Conservation (phyloP, 2,888 invertebrate genomes). For the Agrochola lota region DNA sequence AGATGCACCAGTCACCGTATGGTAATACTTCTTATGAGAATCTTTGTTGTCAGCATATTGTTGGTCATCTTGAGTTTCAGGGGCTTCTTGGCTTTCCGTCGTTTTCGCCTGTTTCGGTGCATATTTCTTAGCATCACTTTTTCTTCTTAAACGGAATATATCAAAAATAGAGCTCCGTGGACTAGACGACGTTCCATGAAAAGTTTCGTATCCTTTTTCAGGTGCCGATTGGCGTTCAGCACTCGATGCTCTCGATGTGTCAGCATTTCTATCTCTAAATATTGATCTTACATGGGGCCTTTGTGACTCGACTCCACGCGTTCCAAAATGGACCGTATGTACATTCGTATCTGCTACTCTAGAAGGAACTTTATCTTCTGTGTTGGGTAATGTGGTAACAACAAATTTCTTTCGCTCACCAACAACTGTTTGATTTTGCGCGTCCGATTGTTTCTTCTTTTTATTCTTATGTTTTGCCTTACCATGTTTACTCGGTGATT, state of each 20-base stretch:
- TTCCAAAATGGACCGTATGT: conserved; percentile 89
- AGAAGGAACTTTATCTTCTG: conserved; percentile 82
- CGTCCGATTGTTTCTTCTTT: conserved; percentile 83
- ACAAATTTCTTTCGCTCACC: conserved; percentile 86
- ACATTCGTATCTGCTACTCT: conserved; percentile 83
- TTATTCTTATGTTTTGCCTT: conserved; percentile 86
- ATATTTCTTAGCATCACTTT: conserved; percentile 87
- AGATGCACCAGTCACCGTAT: conserved; percentile 88
- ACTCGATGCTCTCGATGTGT: conserved; percentile 84
- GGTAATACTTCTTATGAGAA: conserved; percentile 88
- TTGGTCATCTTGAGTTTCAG: conserved; percentile 77
- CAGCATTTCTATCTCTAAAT: conserved; percentile 84
- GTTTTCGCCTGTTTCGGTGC: conserved; percentile 78
- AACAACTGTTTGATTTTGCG: conserved; percentile 84
- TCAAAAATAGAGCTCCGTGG: conserved; percentile 89
- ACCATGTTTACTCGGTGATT: conserved; percentile 83
- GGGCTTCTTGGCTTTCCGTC: conserved; percentile 80
- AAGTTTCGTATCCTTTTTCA: conserved; percentile 87
- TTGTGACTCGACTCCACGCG: conserved; percentile 86
- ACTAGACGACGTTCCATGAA: conserved; percentile 88
- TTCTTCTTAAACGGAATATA: conserved; percentile 87
- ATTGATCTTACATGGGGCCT: conserved; percentile 87
- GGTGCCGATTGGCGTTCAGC: conserved; percentile 82
- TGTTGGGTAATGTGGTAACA: conserved; percentile 84
- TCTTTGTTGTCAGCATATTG: conserved; percentile 80